These are phyloP conservation scores for Sycobia sp. DNA, from an alignment of 1,140 invertebrate genomes.

Conservation along the genomic window DNA sequence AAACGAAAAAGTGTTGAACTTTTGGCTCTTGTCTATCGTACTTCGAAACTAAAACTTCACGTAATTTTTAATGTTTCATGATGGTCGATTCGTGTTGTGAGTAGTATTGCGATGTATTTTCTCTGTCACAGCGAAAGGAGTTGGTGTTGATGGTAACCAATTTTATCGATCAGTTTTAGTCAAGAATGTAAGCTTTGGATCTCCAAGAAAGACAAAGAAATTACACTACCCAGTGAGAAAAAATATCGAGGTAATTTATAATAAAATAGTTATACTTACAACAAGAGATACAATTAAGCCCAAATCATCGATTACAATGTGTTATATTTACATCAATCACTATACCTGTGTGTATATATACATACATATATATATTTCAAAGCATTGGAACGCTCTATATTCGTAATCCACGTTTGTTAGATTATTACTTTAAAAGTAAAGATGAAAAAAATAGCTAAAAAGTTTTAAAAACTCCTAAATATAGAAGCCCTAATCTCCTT, in stretches of 20 bases:
- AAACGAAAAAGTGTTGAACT: neutral
- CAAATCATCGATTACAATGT: conserved; percentile 36
- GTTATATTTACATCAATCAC: conserved; percentile 43
- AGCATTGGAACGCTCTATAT: conserved; percentile 42
- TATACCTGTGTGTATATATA: too few relatives aligned
- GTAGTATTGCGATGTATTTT: conserved; percentile 34
- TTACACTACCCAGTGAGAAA: conserved; percentile 32
- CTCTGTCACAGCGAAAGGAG: conserved; percentile 27
- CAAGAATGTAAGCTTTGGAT: conserved; percentile 24
- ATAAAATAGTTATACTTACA: conserved; percentile 17
- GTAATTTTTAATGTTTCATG: conserved; percentile 26
- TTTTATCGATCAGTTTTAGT: conserved; percentile 19
- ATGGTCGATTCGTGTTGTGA: conserved; percentile 27
- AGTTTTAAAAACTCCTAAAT: conserved; percentile 44
- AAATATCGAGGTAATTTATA: conserved; percentile 27
- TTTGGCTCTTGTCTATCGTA: conserved; percentile 24
- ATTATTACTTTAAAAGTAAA: conserved; percentile 41
- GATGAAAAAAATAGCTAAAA: conserved; percentile 36
- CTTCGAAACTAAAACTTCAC: conserved; percentile 32
- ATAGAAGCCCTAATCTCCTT: conserved; percentile 38
- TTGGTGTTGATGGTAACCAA: conserved; percentile 24
- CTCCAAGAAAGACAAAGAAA: conserved; percentile 34
- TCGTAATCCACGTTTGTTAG: conserved; percentile 53
- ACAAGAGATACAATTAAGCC: conserved; percentile 35
- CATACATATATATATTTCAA: conserved; percentile 38